A percentile compares a stretch with the other conserved stretches of the same genome.
These are phyloP conservation scores for Aculops lycopersici DNA, from an alignment of 1,140 invertebrate genomes.

Conservation along the genomic window DNA sequence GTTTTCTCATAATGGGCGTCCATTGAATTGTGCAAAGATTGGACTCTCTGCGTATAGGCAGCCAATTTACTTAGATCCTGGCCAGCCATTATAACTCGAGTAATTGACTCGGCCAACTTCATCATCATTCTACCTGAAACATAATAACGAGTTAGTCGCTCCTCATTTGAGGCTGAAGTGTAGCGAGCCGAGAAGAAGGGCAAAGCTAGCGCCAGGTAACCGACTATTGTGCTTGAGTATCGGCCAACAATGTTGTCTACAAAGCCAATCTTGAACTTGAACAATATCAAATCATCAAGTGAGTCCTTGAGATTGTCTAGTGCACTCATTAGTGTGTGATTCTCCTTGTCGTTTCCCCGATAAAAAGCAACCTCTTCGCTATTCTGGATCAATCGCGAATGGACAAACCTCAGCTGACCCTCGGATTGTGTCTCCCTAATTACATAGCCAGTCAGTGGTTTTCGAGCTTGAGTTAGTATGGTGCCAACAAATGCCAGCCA, in stretches of 20 bases:
- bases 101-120: constrained; percentile 82
- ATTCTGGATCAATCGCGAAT: constrained; percentile 77
- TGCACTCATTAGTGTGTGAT: constrained; percentile 4
- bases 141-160: constrained; percentile 49
- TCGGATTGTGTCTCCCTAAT: constrained; percentile 77
- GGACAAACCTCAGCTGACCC: constrained; percentile 85
- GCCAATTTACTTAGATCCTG: constrained; percentile 68
- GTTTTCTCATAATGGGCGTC: too few species aligned
- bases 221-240: constrained; percentile 74
- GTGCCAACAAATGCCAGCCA: constrained; percentile 50
- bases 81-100: constrained; percentile 61
- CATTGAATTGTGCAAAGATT: not conserved
- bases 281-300: constrained; percentile 18
- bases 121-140: constrained; percentile 83
- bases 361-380: constrained; percentile 92
- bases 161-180: constrained; percentile 25
- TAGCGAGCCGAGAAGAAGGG: constrained; percentile 38
- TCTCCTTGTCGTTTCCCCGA: constrained; percentile 24
- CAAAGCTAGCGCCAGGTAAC: constrained; percentile 70
- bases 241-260: constrained; percentile 84
- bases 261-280: constrained; percentile 66
- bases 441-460: constrained; percentile 55
- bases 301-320: constrained; percentile 2
- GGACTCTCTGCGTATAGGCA: constrained; percentile 56
- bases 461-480: constrained; percentile 31